These are phyloP conservation scores for Andrena haemorrhoa DNA, from an alignment of 2,888 invertebrate genomes.

Conservation along the genomic window DNA sequence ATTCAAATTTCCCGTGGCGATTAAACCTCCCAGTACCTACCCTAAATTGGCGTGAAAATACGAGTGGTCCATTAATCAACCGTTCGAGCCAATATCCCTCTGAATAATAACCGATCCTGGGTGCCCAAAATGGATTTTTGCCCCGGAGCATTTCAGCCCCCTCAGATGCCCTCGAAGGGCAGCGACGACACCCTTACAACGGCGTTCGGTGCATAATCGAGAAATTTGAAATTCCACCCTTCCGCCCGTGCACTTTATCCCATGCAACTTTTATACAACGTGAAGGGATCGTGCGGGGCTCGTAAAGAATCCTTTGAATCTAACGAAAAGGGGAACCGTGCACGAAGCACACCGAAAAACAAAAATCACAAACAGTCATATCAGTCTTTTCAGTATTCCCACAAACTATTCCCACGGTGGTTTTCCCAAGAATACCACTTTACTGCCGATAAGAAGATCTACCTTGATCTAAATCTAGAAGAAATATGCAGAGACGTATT, in stretches of 20 bases:
- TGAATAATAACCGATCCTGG: constrained; percentile 63
- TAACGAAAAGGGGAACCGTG: not conserved
- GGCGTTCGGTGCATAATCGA: constrained; percentile 60
- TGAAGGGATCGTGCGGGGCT: constrained; percentile 40
- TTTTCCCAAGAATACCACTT: not conserved
- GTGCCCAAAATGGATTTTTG: constrained; percentile 61
- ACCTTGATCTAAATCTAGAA: not conserved
- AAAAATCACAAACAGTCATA: not conserved
- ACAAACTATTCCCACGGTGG: not conserved
- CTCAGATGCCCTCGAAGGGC: constrained; percentile 22
- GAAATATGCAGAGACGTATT: not conserved
- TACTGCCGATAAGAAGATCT: not conserved
- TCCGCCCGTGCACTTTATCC: constrained; percentile 14
- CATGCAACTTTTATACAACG: constrained; percentile 55
- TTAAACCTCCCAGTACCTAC: constrained; percentile 8
- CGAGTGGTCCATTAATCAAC: constrained; percentile 62
- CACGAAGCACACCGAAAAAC: not conserved
- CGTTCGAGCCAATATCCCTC: constrained; percentile 48
- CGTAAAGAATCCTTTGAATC: constrained; percentile 53
- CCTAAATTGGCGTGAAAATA: constrained; percentile 45
- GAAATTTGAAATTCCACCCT: constrained; percentile 46
- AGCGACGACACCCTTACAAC: constrained; percentile 51
- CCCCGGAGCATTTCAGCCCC: constrained; percentile 34
- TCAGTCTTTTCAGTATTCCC: not conserved
- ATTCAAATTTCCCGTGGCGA: constrained; percentile 13